Evolutionary conservation across 2,888 invertebrate species (phyloP), one percentile per base, ranked within the genome.

Genomic region (Parasteatoda lunata): DNA sequence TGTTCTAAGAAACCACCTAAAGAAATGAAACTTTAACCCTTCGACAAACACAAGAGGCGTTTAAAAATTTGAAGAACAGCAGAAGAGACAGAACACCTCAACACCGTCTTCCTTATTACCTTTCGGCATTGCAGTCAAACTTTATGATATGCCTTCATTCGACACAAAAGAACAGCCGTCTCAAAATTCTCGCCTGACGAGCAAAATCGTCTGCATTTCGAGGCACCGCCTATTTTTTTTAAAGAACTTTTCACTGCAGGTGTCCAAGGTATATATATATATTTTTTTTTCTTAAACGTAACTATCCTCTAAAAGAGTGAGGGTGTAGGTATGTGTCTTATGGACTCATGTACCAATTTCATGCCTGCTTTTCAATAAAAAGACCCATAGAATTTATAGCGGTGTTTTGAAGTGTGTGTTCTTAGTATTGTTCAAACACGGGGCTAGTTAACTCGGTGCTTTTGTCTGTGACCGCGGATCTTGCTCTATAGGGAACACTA

Each of bases 351-450:
- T 77, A 66, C 66, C 11, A 51, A 75, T 81, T 81, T 81, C 81
- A 81, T 73, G 81, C 73, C 47, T 75, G 45, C 51, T 66, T 66
- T 73, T 73, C 73, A 81, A 81, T 81, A 81, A 73, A 82, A 82
- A 48, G 76, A 70, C n/a, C 75, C 69, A 59, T 70, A 69, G 68
- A 49, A 82, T 82, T 69, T 76, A 69, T 82, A 49, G 69, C 76
- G 30, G 15, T 69, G 82, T 76, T 76, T 81, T 82, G 68, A 49
- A 8, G 69, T 69, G 76, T 48, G 82, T 59, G 66, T 73, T 80
- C 75, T 70, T 70, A 64, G 80, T 82, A 69, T 82, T 82, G 76
- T 82, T 82, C 81, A 81, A 81, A 81, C 81, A 81, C 68, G 66
- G 49, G 30, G 75, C 73, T 48, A 51, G 75, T 64, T 48, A 51